phyloP scores from a whole-genome alignment of 2,797 vertebrate genomes.

The Tragelaphus eurycerus region DNA sequence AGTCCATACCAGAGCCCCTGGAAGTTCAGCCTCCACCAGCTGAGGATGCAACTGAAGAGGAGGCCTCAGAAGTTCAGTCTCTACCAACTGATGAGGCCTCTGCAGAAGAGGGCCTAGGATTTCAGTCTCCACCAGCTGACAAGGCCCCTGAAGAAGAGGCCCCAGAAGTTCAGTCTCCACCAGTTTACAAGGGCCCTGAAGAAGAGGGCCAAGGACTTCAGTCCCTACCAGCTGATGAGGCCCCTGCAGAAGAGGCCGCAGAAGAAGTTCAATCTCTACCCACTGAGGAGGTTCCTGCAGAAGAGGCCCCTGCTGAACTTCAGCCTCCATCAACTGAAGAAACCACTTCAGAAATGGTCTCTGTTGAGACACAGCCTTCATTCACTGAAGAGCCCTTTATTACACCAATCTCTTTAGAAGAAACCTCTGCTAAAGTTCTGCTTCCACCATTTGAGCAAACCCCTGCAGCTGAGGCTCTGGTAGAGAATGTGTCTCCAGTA shows the following conservation, averaged over 20 bases:
- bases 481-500: not conserved
- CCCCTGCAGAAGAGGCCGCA: accelerated
- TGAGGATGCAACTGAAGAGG: accelerated
- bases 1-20: accelerated
- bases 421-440: not conserved
- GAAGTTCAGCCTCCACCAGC: accelerated
- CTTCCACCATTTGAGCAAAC: not conserved
- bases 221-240: not conserved
- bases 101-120: not conserved
- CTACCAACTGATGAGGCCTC: not conserved
- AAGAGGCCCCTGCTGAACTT: not conserved
- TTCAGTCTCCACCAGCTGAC: not conserved
- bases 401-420: not conserved
- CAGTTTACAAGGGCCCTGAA: accelerated
- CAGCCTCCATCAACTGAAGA: not conserved
- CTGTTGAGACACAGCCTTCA: not conserved
- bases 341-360: not conserved
- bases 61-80: not conserved
- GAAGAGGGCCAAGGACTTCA: accelerated
- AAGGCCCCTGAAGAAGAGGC: not conserved
- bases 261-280: not conserved
- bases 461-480: not conserved
- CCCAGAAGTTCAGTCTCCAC: accelerated
- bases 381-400: not conserved
- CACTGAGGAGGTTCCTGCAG: not conserved